A percentile compares a stretch with the other conserved stretches of the same genome.
phyloP scores from a whole-genome alignment of 2,888 invertebrate species.

The Polia nebulosa region DNA sequence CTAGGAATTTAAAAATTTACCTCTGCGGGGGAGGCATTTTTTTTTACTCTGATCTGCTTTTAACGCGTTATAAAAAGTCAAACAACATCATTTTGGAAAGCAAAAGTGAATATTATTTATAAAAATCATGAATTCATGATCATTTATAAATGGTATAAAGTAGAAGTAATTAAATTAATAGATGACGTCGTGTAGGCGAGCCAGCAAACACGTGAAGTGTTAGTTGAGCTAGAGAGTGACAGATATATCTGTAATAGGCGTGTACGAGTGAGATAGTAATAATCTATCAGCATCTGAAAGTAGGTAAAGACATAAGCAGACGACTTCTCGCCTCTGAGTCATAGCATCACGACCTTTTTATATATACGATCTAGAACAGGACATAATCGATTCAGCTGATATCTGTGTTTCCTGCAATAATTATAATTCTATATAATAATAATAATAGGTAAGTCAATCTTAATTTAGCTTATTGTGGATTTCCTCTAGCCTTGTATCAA shows the following conservation, averaged over 20 bases:
- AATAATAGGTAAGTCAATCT: constrained; percentile 41
- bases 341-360: constrained; percentile 74
- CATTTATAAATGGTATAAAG: constrained; percentile 71
- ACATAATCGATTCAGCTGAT: constrained; percentile 65
- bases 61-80: constrained; percentile 26
- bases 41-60: constrained; percentile 15
- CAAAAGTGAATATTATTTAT: constrained; percentile 41
- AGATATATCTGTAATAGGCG: constrained; percentile 70
- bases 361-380: constrained; percentile 68
- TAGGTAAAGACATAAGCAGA: constrained; percentile 74
- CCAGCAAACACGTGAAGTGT: constrained; percentile 75
- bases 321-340: constrained; percentile 83
- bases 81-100: constrained; percentile 19
- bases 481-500: constrained; percentile 68
- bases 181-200: constrained; percentile 81
- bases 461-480: constrained; percentile 51
- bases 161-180: constrained; percentile 86
- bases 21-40: constrained; percentile 58
- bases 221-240: constrained; percentile 77
- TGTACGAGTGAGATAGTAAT: constrained; percentile 80
- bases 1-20: constrained; percentile 54
- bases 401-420: constrained; percentile 65
- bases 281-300: constrained; percentile 77
- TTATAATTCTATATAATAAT: constrained; percentile 39
- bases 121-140: constrained; percentile 59